Base-by-base conservation (phyloP, 1,140 invertebrate genomes). In the Bemisia tabaci region DNA sequence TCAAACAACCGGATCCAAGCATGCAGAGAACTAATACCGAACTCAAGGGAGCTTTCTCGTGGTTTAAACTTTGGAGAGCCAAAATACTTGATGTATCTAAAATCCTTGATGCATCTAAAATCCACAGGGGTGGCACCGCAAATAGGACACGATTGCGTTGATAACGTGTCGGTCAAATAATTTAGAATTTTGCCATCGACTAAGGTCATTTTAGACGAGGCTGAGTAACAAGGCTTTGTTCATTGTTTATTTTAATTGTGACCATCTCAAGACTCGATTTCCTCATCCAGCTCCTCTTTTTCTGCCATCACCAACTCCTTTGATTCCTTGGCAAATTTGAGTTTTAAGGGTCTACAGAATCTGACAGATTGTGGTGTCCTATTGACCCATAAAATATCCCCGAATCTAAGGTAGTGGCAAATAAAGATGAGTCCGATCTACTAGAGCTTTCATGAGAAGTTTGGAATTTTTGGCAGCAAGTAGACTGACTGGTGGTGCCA, bases 291-390 rank as follows among this genome's bases (percentile, higher is more conserved):
- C 5, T 65, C 59, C 60, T 64, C 12, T 25, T 59, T 9, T 59
- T 68, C 66, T 33, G 64, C 25, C n/a, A 68, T 25, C 22, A 64
- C 64, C 1, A 67, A 22, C 22, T 33, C 63, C 22, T 2, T 60
- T n/a, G 59, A 65, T 70, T 72, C 68, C 48, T 68, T 67, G 22
- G 64, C 48, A 60, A 68, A 74, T 68, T 69, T 17, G 39, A 73
- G 64, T 67, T 67, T 65, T n/a, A 74, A 25, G 12, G 71, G 68
- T 24, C 70, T 33, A 64, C 70, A 73, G 48, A 59, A 72, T 23
- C 63, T 68, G 1, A 65, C 59, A 39, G 69, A 71, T 2, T 63
- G 61, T 2, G 65, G 22, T 62, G 24, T 66, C 5, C 24, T 22
- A 62, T 66, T 66, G 24, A 48, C 48, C 60, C 65, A 66, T n/a